A percentile compares a stretch with the other conserved stretches of the same genome.
Evolutionary conservation across 2,888 invertebrate species (phyloP).

Genomic region (Diplazon laetatorius): DNA sequence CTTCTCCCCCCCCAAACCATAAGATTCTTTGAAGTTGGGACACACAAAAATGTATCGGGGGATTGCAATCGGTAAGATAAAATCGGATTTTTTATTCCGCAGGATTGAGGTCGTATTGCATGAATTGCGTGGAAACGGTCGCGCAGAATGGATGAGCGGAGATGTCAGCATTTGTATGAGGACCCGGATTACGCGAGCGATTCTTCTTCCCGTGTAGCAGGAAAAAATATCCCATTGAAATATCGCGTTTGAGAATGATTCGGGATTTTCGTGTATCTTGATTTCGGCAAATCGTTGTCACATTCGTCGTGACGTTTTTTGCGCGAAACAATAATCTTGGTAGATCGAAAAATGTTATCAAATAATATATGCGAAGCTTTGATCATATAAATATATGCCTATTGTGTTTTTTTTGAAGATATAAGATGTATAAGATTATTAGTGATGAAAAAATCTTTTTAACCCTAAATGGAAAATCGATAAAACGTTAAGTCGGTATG

Average conservation of each 20-base stretch:
- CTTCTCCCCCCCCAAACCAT: background rate
- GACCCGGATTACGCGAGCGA: background rate
- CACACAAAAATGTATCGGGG: slow-evolving; percentile 2
- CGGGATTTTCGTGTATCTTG: background rate
- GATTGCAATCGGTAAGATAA: slow-evolving; percentile 10
- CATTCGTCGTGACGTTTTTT: background rate
- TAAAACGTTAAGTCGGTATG: too few relatives aligned
- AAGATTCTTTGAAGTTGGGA: slow-evolving; percentile 1
- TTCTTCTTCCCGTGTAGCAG: background rate
- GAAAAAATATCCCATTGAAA: slow-evolving; percentile 9
- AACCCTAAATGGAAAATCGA: too few relatives aligned
- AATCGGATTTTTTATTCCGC: slow-evolving; percentile 5
- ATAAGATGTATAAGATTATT: too few relatives aligned
- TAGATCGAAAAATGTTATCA: too few relatives aligned
- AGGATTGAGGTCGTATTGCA: slow-evolving; percentile 16
- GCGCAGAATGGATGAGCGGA: background rate
- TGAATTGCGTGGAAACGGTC: slow-evolving; percentile 19
- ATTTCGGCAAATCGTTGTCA: background rate
- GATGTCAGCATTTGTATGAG: background rate
- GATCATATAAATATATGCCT: too few relatives aligned
- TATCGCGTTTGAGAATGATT: background rate
- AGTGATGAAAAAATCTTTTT: too few relatives aligned
- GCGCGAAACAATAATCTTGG: too few relatives aligned
- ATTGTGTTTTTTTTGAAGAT: too few relatives aligned
- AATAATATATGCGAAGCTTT: too few relatives aligned